Evolutionary conservation across 2,797 vertebrate species (phyloP).

Genomic region (Strix occidentalis): DNA sequence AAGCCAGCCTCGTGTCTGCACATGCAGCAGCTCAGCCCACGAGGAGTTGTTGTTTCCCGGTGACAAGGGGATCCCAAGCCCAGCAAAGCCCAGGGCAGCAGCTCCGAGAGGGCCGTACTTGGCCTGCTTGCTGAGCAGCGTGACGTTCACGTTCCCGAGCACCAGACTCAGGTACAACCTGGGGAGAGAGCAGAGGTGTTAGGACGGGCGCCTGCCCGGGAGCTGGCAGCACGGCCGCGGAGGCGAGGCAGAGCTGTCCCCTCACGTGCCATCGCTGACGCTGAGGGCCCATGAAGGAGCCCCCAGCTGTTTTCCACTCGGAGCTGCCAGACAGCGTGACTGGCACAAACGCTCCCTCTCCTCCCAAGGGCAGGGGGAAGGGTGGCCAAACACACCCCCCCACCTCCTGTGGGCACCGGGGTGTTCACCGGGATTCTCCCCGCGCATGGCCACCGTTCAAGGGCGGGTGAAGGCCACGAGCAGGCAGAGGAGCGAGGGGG

Average conservation of each 20-base stretch:
- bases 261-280: neutral
- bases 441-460: rapidly evolving
- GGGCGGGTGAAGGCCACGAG: neutral
- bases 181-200: neutral
- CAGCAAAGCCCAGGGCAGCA: neutral
- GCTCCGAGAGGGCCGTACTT: constrained; percentile 71
- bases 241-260: neutral
- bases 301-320: neutral
- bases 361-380: neutral
- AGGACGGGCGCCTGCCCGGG: neutral
- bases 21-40: neutral
- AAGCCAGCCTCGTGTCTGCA: neutral
- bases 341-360: neutral
- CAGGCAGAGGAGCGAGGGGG: neutral
- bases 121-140: constrained; percentile 91
- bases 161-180: constrained; percentile 95
- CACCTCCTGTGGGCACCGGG: neutral
- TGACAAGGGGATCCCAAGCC: neutral
- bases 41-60: neutral
- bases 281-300: neutral
- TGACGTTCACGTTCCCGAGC: constrained; percentile 93
- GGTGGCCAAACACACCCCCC: neutral
- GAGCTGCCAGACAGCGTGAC: neutral
- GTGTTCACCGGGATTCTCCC: neutral
- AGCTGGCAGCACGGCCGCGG: neutral